phyloP scores from a whole-genome alignment of 2,888 invertebrate species.

The Metallyticus violacea region DNA sequence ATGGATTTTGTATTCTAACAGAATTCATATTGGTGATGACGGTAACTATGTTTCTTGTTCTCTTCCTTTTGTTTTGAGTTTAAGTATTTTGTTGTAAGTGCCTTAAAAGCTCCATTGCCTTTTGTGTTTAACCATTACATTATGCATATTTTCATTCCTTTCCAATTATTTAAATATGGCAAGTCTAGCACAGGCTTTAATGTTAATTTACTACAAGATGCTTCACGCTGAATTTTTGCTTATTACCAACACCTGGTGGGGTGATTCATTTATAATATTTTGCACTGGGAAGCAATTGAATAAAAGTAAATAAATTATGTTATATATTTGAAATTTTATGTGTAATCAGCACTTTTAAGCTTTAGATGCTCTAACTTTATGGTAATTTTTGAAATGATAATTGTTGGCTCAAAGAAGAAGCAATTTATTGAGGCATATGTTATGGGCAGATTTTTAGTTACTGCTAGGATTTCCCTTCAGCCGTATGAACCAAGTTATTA shows the following conservation, averaged over 20 bases:
- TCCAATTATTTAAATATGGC: background rate
- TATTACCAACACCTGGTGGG: background rate
- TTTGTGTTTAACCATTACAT: background rate
- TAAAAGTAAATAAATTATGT: background rate
- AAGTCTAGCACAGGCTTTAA: background rate
- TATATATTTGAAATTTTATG: background rate
- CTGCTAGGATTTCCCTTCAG: no score
- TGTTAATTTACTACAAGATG: background rate
- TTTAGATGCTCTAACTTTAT: background rate
- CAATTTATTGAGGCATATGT: background rate
- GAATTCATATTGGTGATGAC: background rate
- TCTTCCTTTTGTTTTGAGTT: no score
- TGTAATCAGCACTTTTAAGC: no score
- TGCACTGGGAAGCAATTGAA: background rate
- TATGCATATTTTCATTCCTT: background rate
- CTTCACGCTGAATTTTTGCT: background rate
- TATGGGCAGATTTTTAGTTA: background rate
- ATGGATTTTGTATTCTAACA: background rate
- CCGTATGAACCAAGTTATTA: no score
- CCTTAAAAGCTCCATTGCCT: background rate
- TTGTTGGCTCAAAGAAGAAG: background rate
- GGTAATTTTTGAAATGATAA: background rate
- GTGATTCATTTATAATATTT: background rate
- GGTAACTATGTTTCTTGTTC: background rate
- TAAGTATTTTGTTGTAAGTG: no score